These are phyloP conservation scores for Platycercus adscitus DNA, from an alignment of 2,113 vertebrate species.

Conservation along the genomic window DNA sequence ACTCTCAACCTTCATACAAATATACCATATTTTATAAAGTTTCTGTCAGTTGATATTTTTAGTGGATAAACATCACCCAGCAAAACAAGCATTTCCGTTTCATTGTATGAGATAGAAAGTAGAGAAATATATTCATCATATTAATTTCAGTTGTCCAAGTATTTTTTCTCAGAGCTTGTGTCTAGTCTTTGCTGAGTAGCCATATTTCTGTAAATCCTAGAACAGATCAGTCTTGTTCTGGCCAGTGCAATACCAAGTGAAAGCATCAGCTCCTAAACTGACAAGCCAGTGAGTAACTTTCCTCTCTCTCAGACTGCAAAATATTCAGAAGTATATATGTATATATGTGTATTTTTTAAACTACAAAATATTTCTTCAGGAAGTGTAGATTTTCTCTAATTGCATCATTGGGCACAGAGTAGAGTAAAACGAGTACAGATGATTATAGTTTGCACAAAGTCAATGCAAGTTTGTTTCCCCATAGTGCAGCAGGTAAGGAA, in stretches of 20 bases:
- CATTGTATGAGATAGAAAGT: background rate
- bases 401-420: background rate
- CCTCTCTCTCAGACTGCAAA: background rate
- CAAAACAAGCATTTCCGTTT: conserved; percentile 15
- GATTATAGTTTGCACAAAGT: background rate
- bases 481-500: background rate
- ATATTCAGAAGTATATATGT: background rate
- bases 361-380: background rate
- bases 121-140: background rate
- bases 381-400: background rate
- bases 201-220: background rate
- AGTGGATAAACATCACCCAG: background rate
- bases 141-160: background rate
- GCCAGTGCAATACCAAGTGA: background rate
- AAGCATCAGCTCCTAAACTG: background rate
- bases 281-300: background rate
- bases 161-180: background rate
- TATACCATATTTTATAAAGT: conserved; percentile 1
- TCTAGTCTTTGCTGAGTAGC: background rate
- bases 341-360: background rate
- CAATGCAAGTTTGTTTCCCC: conserved; percentile 16
- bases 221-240: background rate
- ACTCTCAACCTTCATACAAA: conserved; percentile 3
- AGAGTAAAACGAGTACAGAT: background rate
- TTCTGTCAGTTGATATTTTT: conserved; percentile 6